Base-by-base conservation (phyloP, 2,113 vertebrate genomes). In the Trochalopteron elliotii region DNA sequence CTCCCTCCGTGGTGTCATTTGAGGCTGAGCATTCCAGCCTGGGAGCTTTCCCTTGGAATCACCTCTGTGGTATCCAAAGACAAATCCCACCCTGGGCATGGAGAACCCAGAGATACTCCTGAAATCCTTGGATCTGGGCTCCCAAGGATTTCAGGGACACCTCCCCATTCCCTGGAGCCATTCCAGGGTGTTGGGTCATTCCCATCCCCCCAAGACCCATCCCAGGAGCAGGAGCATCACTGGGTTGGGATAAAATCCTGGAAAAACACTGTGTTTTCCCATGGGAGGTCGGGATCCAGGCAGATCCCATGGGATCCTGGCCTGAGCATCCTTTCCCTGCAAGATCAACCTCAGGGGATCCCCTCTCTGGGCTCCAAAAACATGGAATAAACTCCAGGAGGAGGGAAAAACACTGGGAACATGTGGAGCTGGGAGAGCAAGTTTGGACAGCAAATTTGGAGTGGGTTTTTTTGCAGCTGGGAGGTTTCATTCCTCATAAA, bases 401-500 rank as follows among this genome's bases (percentile, higher is more conserved):
- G 69, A 76, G 56, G 30, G 25, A 37, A n/a, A 15, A 30, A 5
- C 13, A 4, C 31, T 14, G 13, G 18, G 28, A 79, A 31, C 24
- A n/a, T 2, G 11, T 10, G 12, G 53, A 31, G n/a, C 31, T 7
- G n/a, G 50, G 4, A 74, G 63, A 1, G n/a, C 55, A 49, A 21
- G 10, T 76, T 83, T 37, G 37, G 59, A 40, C 44, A 17, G 52
- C 1, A 1, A 50, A 28, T 31, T 67, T 30, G 7, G 39, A 18
- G 44, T 27, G 5, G 16, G 18, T 45, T 45, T 37, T 35, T 49
- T 30, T 69, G 42, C 47, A 55, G 23, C 16, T 25, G 68, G 49
- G 83, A 59, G 82, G 74, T 45, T 75, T 68, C 45, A 50, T 60
- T 87, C 45, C 21, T 78, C 80, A n/a, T 85, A 91, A 95, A 89